phyloP scores from a whole-genome alignment of 2,888 invertebrate genomes.

The Petrophora chlorosata region DNA sequence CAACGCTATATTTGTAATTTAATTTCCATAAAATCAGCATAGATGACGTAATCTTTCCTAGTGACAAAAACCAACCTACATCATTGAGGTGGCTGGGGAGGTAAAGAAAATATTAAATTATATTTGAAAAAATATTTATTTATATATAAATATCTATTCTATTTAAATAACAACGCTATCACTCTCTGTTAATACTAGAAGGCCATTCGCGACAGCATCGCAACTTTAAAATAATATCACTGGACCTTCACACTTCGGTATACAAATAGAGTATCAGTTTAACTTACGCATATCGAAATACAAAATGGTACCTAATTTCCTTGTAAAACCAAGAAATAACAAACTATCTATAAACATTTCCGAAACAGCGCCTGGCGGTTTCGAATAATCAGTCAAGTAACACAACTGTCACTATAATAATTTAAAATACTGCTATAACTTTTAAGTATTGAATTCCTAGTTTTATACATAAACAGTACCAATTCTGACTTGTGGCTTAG shows the following conservation, averaged over 20 bases:
- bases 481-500: constrained; percentile 72
- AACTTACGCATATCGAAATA: constrained; percentile 47
- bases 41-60: constrained; percentile 32
- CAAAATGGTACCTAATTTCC: constrained; percentile 62
- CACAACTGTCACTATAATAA: constrained; percentile 72
- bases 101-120: constrained; percentile 43
- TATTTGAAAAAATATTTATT: constrained; percentile 63
- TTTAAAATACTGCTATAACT: constrained; percentile 70
- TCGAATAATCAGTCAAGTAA: constrained; percentile 81
- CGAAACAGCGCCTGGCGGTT: constrained; percentile 64
- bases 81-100: constrained; percentile 4
- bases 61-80: constrained; percentile 20
- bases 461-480: constrained; percentile 72
- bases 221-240: constrained; percentile 61
- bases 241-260: constrained; percentile 61
- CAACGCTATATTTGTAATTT: constrained; percentile 24
- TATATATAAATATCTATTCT: constrained; percentile 56
- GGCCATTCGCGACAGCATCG: constrained; percentile 72
- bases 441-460: constrained; percentile 32
- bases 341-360: constrained; percentile 70
- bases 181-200: constrained; percentile 70
- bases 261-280: no score
- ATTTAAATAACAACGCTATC: constrained; percentile 69
- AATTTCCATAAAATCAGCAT: constrained; percentile 24
- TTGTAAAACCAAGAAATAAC: constrained; percentile 83